Conservation (phyloP, 2,797 vertebrate genomes). For the Diglossa cyanea region DNA sequence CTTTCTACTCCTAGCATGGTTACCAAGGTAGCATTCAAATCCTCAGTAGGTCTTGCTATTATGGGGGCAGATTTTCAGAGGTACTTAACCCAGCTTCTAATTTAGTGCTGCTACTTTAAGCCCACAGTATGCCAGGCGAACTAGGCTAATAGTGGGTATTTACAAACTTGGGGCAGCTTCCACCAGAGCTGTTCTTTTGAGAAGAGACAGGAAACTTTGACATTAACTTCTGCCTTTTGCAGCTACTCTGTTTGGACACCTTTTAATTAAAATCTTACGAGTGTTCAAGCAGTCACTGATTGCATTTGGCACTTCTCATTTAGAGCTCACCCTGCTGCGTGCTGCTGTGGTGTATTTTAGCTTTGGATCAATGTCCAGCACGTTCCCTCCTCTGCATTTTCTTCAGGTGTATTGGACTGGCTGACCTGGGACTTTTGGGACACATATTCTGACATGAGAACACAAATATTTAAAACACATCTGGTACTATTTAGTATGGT, state of each 20-base stretch:
- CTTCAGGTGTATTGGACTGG: background rate
- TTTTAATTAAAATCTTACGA: background rate
- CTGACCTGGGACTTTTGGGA: background rate
- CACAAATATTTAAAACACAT: background rate
- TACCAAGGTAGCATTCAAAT: background rate
- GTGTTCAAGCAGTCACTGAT: background rate
- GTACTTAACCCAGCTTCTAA: slow-evolving; percentile 40
- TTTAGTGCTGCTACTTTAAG: slow-evolving; percentile 20
- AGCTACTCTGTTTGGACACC: background rate
- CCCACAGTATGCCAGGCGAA: background rate
- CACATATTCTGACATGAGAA: background rate
- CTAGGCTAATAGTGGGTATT: background rate
- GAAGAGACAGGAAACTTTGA: background rate
- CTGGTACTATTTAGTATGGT: background rate
- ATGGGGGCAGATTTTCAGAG: slow-evolving; percentile 14
- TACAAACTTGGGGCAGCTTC: background rate
- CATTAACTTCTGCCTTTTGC: background rate
- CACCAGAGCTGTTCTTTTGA: background rate
- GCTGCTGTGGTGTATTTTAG: background rate
- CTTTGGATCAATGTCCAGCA: background rate
- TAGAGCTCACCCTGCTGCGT: background rate
- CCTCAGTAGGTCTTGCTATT: background rate
- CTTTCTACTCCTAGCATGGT: background rate
- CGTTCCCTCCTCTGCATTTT: background rate
- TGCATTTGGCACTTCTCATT: background rate